These are phyloP conservation scores for Sciurus niger DNA, from an alignment of 2,113 vertebrate genomes.

Conservation along the genomic window DNA sequence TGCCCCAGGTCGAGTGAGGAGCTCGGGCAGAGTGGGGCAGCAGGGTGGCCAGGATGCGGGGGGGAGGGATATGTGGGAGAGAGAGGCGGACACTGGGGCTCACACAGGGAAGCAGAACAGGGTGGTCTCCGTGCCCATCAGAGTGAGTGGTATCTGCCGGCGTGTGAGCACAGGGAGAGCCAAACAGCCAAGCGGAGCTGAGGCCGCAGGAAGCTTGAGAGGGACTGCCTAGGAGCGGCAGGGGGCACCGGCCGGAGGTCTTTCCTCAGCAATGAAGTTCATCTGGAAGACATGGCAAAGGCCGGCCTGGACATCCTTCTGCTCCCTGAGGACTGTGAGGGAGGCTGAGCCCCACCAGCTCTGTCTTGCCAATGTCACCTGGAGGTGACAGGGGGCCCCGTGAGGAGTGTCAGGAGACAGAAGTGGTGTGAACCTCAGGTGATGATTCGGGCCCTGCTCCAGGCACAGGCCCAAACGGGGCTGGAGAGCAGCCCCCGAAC, in stretches of 20 bases:
- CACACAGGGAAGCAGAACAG: neutral
- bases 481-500: fast-evolving
- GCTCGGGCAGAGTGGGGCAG: neutral
- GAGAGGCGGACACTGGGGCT: neutral
- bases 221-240: neutral
- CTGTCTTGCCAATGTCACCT: fast-evolving
- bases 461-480: too few relatives aligned
- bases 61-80: neutral
- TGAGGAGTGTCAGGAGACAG: fast-evolving
- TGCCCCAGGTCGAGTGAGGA: neutral
- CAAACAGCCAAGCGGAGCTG: neutral
- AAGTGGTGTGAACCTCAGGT: fast-evolving
- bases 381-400: neutral
- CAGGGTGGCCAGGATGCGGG: neutral
- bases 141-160: neutral
- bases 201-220: neutral
- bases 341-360: fast-evolving
- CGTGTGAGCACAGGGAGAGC: neutral
- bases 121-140: too few relatives aligned
- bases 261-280: fast-evolving
- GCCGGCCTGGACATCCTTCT: slow-evolving; percentile 58
- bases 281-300: neutral
- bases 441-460: fast-evolving
- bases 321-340: neutral
- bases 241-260: too few relatives aligned